Evolutionary conservation across 2,113 vertebrate genomes (phyloP).

Genomic region (Lepidothrix coronata): DNA sequence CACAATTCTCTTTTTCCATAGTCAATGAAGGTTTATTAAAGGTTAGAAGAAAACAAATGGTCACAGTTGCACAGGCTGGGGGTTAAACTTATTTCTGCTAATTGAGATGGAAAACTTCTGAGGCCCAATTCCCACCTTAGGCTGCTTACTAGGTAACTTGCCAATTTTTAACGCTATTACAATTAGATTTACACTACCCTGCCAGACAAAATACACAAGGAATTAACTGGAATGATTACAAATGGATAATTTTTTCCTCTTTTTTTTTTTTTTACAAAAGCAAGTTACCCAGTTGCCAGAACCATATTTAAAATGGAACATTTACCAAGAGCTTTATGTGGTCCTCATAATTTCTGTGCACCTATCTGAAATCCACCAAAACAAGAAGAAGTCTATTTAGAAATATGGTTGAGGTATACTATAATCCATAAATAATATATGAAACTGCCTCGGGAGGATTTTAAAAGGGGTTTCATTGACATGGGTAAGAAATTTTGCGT

Average conservation of each 20-base stretch:
- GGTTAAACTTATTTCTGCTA: conserved; percentile 56
- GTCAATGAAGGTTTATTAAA: conserved; percentile 27
- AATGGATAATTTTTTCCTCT: neutral
- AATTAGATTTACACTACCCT: conserved; percentile 59
- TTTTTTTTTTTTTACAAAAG: neutral
- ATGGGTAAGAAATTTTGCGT: conserved; percentile 21
- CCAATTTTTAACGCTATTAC: conserved; percentile 64
- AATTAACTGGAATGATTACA: conserved; percentile 71
- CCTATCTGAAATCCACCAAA: conserved; percentile 65
- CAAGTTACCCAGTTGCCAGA: conserved; percentile 35
- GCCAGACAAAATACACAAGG: conserved; percentile 69
- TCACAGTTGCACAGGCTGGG: neutral
- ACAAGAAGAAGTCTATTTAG: conserved; percentile 57
- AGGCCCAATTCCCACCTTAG: conserved; percentile 55
- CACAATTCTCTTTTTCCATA: conserved; percentile 13
- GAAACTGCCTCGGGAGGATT: conserved; percentile 29
- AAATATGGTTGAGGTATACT: conserved; percentile 41
- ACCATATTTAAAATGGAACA: conserved; percentile 60
- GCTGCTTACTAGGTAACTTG: conserved; percentile 49
- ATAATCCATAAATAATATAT: conserved; percentile 66
- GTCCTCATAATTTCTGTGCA: neutral
- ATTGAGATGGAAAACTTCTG: conserved; percentile 55
- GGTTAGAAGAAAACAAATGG: conserved; percentile 50
- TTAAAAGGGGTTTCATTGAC: conserved; percentile 38
- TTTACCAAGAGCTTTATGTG: neutral